Conservation (phyloP, 2,797 vertebrate genomes). For the Acanthis flammea region DNA sequence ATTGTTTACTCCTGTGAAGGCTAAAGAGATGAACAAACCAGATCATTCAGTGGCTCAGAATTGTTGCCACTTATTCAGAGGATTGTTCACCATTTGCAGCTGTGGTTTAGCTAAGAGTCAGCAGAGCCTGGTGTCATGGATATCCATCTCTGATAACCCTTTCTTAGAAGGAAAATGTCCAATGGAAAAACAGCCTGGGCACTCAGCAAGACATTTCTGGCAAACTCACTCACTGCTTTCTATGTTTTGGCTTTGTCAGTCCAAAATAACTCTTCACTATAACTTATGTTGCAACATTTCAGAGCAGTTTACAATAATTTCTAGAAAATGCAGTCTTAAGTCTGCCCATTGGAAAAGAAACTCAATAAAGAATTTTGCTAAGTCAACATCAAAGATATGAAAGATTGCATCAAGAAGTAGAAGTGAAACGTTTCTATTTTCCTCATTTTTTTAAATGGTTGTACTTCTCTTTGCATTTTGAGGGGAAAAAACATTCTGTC, state of each 20-base stretch:
- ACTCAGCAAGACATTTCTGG: background rate
- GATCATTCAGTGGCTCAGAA: background rate
- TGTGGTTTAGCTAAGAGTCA: background rate
- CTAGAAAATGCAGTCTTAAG: background rate
- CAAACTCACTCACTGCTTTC: background rate
- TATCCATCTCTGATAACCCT: background rate
- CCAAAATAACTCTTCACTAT: background rate
- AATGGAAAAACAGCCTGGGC: background rate
- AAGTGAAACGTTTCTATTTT: constrained; percentile 7
- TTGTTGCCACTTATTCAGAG: background rate
- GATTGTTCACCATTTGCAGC: background rate
- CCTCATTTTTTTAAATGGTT: background rate
- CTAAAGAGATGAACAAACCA: background rate
- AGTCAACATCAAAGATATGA: background rate
- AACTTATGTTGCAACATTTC: background rate
- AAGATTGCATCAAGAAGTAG: background rate
- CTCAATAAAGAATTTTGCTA: background rate
- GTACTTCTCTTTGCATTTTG: background rate
- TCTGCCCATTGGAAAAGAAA: background rate
- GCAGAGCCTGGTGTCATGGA: background rate
- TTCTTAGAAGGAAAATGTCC: background rate
- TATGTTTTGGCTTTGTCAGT: background rate
- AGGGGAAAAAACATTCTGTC: background rate
- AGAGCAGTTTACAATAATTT: background rate
- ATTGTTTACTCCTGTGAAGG: background rate